Base-by-base conservation (phyloP, 2,888 invertebrate genomes). In the Melinopterus prodromus region DNA sequence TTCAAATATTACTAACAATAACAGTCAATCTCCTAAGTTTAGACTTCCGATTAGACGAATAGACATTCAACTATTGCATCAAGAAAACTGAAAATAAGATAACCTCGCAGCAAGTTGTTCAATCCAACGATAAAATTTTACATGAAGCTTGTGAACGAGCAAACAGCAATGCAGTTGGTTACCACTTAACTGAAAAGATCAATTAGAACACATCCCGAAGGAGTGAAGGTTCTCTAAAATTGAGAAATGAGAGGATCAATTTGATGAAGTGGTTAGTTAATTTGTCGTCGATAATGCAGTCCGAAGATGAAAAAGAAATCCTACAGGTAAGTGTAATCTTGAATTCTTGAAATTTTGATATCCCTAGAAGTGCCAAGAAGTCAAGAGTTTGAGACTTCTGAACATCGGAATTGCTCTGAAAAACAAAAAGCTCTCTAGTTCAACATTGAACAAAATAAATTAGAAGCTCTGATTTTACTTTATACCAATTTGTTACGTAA, bases 401-500 rank as follows among this genome's bases (percentile, higher is more conserved):
- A 81, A 93, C 96, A 16, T 93, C 95, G 80, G 95, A 96, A 26
- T 86, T 95, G 96, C 84, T 93, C 95, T 12, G 96, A 97, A 85
- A 91, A 92, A 72, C 96, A 97, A 89, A 95, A n/a, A n/a, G n/a
- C n/a, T n/a, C n/a, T n/a, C n/a, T n/a, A n/a, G 96, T 0, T 91
- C 93, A 82, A 90, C 91, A 2, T 26, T 36, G 98, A 98, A 88
- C 97, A 98, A 88, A 92, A 93, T 81, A 93, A 93, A 85, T 90
- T 98, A 14, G 97, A 97, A 87, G 92, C 93, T 81, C 90, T 98
- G 16, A 95, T 98, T 81, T 92, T 95, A 0, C 93, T 97, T 82
- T 98, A 98, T 89, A 97, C 97, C 88, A 96, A 96, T 86, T 91
- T 98, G 9, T 95, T 98, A 85, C 98, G 98, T 0, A 96, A 96